phyloP scores from a whole-genome alignment of 2,888 invertebrate genomes.

The Leucania comma region DNA sequence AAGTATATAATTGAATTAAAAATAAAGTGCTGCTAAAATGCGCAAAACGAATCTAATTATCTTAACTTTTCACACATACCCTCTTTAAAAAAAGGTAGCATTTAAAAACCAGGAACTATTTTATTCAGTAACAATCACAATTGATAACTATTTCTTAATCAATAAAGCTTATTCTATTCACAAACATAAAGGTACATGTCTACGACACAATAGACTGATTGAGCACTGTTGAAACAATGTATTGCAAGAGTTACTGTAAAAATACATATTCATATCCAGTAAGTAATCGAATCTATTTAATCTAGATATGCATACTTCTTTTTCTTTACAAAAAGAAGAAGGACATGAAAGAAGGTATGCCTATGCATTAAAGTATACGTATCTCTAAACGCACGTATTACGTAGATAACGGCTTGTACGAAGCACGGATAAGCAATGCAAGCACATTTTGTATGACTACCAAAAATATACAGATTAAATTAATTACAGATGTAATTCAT shows the following conservation, averaged over 20 bases:
- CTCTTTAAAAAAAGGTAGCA: slow-evolving; percentile 33
- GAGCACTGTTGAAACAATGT: background rate
- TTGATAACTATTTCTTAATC: slow-evolving; percentile 23
- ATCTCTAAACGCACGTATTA: too few species aligned
- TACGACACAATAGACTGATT: background rate
- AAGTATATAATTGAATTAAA: slow-evolving; percentile 22
- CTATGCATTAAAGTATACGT: too few species aligned
- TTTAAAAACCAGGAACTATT: slow-evolving; percentile 56
- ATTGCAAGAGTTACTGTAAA: background rate
- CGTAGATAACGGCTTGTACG: background rate
- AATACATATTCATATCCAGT: background rate
- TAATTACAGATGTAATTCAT: background rate
- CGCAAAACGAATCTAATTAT: slow-evolving; percentile 26
- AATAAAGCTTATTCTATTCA: slow-evolving; percentile 22
- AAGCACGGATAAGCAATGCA: background rate
- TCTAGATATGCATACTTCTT: too few species aligned
- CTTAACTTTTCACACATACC: slow-evolving; percentile 4
- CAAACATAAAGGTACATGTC: slow-evolving; percentile 21
- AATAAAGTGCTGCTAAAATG: slow-evolving; percentile 45
- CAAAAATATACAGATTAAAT: slow-evolving; percentile 3
- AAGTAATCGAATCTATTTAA: too few species aligned
- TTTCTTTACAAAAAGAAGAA: too few species aligned
- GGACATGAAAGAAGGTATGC: too few species aligned
- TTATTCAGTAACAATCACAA: slow-evolving; percentile 49
- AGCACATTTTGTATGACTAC: background rate